Evolutionary conservation across 2,113 vertebrate genomes (phyloP), one percentile per base, ranked within the genome.

Genomic region (Lamprologus tigripictilis): DNA sequence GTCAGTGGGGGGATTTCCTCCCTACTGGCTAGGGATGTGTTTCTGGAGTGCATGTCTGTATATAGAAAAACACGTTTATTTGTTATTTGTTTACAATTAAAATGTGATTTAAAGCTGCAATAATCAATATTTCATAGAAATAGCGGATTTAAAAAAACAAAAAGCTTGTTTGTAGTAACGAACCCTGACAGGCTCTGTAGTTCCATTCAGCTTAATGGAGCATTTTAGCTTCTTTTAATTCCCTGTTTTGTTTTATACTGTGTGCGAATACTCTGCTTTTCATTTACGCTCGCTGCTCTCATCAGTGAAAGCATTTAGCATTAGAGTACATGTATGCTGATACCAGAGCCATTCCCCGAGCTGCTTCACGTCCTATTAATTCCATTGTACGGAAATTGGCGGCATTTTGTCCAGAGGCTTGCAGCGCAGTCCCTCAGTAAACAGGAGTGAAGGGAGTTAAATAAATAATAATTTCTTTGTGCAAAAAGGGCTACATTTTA

Each of bases 1-100:
- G 78, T 91, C 86, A 84, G 81, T 57, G 81, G 83, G 88, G 82
- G 31, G 51, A 61, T 54, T 21, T 55, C 45, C 73, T 86, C 55
- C 23, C 71, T 4, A 26, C 9, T 11, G 42, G 33, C 55, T 71
- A 11, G 31, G 31, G 49, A 90, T 84, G 81, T 71, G 82, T 87
- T 57, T 42, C 26, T 37, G 19, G 35, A 76, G 11, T 63, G 7
- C 11, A 76, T 37, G 12, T 45, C 42, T 63, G 10, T 9, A 82
- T 21, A 3, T 4, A 66, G 8, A 35, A 73, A 23, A 10, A 5
- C 7, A 37, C 1, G 33, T n/a, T 37, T 21, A 63, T 61, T 33
- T 61, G 8, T 33, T 33, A 61, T 61, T 33, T 8, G 45, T n/a
- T 47, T 21, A 63, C 4, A 49, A 73, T 6, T 2, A 58, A 11